These are phyloP conservation scores for Brachionichthys hirsutus DNA, from an alignment of 2,113 vertebrate species.

Conservation along the genomic window DNA sequence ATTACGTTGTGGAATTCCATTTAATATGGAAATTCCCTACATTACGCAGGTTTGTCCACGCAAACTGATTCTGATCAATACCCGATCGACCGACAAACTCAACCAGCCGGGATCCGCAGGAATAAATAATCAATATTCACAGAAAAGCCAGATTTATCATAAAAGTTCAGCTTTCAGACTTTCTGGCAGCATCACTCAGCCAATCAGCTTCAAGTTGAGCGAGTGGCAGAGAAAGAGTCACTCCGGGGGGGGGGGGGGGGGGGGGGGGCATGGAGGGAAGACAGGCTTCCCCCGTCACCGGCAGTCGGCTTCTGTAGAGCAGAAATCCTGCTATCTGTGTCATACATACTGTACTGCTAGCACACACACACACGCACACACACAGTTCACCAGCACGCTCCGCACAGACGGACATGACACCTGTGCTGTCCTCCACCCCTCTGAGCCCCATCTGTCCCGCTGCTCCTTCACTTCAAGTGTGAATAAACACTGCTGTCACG, in stretches of 20 bases:
- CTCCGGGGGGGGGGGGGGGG: too few species aligned
- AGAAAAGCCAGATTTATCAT: too few species aligned
- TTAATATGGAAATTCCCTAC: too few species aligned
- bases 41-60: too few species aligned
- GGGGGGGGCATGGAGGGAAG: conserved; percentile 40
- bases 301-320: conserved; percentile 57
- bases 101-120: too few species aligned
- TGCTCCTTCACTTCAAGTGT: conserved; percentile 39
- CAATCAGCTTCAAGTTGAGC: too few species aligned
- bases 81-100: too few species aligned
- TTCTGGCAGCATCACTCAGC: too few species aligned
- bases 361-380: conserved; percentile 16
- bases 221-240: conserved; percentile 7
- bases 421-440: conserved; percentile 65
- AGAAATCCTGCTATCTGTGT: conserved; percentile 70
- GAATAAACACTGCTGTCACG: conserved; percentile 47
- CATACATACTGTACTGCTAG: conserved; percentile 60
- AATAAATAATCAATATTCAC: too few species aligned
- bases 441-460: conserved; percentile 63
- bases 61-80: too few species aligned
- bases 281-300: conserved; percentile 62
- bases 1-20: too few species aligned
- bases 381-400: conserved; percentile 10
- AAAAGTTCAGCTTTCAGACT: too few species aligned
- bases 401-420: conserved; percentile 53